Conservation (phyloP, 1,140 invertebrate species). For the Drosophila trapezifrons region DNA sequence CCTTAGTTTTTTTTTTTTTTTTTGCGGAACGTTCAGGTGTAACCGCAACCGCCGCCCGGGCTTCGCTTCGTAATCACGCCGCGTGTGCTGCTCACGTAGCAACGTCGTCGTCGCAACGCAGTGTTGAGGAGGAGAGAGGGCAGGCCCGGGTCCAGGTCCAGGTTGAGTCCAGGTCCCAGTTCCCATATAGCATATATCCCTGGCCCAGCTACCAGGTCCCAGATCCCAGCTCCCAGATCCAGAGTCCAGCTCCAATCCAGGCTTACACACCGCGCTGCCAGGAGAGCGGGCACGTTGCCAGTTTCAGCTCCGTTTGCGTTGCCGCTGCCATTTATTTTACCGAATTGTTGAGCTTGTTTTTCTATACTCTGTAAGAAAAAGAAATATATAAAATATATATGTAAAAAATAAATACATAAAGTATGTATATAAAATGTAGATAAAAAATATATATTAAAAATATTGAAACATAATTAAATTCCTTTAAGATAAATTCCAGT, state of each 20-base stretch:
- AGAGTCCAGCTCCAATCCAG: constrained; percentile 38
- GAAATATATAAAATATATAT: too few relatives aligned
- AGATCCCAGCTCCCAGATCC: constrained; percentile 24
- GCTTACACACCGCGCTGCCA: constrained; percentile 11
- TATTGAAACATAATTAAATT: too few relatives aligned
- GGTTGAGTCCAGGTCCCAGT: constrained; percentile 19
- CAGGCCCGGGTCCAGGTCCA: constrained; percentile 15
- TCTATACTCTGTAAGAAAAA: constrained; percentile 12
- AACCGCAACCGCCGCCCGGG: constrained; percentile 67
- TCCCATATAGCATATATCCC: constrained; percentile 4
- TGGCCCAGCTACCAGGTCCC: constrained; percentile 26
- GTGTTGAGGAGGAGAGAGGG: constrained; percentile 2
- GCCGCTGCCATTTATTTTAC: neutral
- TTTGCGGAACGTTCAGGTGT: constrained; percentile 41
- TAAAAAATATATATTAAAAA: neutral
- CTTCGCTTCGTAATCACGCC: constrained; percentile 61
- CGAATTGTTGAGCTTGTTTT: too few relatives aligned
- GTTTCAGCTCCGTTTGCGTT: constrained; percentile 38
- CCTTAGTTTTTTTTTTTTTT: neutral
- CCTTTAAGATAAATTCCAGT: too few relatives aligned
- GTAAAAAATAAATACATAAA: neutral
- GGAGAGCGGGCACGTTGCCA: constrained; percentile 52
- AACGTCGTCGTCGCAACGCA: constrained; percentile 58
- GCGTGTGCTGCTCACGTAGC: constrained; percentile 78
- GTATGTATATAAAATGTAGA: neutral